phyloP scores from a whole-genome alignment of 2,888 invertebrate species.

The Mantis religiosa region DNA sequence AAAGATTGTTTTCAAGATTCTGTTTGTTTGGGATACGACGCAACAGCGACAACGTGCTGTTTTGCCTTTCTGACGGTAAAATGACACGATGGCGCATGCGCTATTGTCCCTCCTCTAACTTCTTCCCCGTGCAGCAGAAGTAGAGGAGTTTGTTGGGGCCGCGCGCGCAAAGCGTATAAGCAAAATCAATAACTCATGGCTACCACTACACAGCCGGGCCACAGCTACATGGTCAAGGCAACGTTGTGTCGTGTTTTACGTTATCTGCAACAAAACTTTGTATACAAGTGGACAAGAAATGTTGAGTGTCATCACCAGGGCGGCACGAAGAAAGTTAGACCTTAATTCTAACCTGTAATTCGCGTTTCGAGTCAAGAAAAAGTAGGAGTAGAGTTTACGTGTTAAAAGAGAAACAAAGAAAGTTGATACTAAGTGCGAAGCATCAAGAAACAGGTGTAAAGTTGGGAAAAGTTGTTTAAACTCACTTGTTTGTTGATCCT shows the following conservation, averaged over 20 bases:
- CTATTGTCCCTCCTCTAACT: neutral
- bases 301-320: neutral
- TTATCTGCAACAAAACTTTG: neutral
- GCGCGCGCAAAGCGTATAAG: conserved; percentile 12
- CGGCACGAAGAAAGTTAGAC: neutral
- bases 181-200: conserved; percentile 31
- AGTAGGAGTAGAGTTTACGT: neutral
- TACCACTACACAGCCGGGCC: conserved; percentile 19
- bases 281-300: neutral
- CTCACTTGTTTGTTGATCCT: conserved; percentile 2
- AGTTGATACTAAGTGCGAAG: neutral
- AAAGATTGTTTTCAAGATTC: neutral
- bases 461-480: neutral
- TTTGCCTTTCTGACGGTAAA: neutral
- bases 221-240: neutral
- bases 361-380: neutral
- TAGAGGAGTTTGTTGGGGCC: neutral
- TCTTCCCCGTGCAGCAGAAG: neutral
- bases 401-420: neutral
- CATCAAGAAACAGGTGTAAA: neutral
- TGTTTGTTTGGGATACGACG: neutral
- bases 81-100: neutral
- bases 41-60: neutral
- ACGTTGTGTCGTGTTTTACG: neutral
- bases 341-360: neutral